Base-by-base conservation (phyloP, 2,888 invertebrate species). In the Ptychoptera albimana region DNA sequence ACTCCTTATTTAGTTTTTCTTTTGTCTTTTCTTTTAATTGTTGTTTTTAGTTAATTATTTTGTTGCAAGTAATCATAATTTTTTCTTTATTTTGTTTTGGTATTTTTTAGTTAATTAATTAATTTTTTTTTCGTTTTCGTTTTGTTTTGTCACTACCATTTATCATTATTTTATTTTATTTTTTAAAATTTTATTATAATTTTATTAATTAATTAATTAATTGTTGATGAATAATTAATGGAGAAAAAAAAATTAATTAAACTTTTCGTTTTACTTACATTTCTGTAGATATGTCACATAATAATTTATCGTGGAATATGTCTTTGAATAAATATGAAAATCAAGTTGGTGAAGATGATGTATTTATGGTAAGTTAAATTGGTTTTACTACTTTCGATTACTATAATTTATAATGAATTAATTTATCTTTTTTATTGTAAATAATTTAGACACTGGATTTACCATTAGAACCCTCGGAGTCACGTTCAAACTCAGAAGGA, bases 341-440 rank as follows among this genome's bases (percentile, higher is more conserved):
- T 73, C 83, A 85, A 57, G 82, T 82, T 50, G 87, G 86, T 50
- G 92, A 92, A 63, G 91, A 92, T 60, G 89, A 92, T 62, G 91
- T 93, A 55, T 93, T 93, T 69, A 89, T 91, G 86, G 91, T 91
- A 66, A 71, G 71, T n/a, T n/a, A n/a, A n/a, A n/a, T n/a, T n/a
- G n/a, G n/a, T n/a, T n/a, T n/a, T n/a, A n/a, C n/a, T 30, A 34
- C 13, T 40, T 31, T 39, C 31, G 23, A n/a, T 44, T 15, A 23
- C 34, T 30, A 42, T 37, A 15, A 48, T 45, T 39, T 12, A 30
- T 16, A 38, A 15, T 39, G 13, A 14, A 37, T 31, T 34, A n/a
- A n/a, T n/a, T n/a, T n/a, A 8, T 8, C 6, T 8, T 8, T 8
- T 30, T 30, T 30, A 30, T 45, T 50, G 46, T 42, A 48, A 49